Base-by-base conservation (phyloP, 2,113 vertebrate species). In the Herpailurus yagouaroundi region DNA sequence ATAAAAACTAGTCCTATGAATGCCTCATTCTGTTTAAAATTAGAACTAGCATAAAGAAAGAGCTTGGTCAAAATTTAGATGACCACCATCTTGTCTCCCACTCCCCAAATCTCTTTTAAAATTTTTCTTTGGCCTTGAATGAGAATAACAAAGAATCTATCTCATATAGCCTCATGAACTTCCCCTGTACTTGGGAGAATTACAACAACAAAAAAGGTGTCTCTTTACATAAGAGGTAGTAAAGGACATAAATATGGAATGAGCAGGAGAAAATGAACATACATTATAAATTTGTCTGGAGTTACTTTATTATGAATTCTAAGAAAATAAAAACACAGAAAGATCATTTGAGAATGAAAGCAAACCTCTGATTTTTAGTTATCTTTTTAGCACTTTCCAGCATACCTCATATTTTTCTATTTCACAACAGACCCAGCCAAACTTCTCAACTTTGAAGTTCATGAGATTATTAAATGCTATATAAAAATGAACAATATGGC, bases 21-120 rank as follows among this genome's bases (percentile, higher is more conserved):
- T 55, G 45, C 77, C 88, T 95, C 52, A 23, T 88, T 84, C 50
- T 21, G 12, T 64, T 85, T 95, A 97, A 91, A 97, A 95, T 90
- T 45, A 97, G 88, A 96, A 13, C 38, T 85, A 52, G 79, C 27
- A 73, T 16, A 68, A 92, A 95, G 48, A 41, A 45, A 82, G 77
- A 92, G 45, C 36, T 36, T 64, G 86, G 68, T 91, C 81, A 94
- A 89, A 94, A 86, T 83, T 97, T 57, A 94, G 64, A 89, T 82
- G 38, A 55, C 29, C 82, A 80, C 63, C 33, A 38, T 93, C 81
- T 74, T 89, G 77, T 64, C 33, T 21, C 31, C 27, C 5, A 68
- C 23, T 95, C 63, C 18, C 50, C 77, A 89, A 79, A 92, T 23
- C 45, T 31, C 16, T 79, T 93, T 95, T 57, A 50, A 63, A 76